Evolutionary conservation across 2,113 vertebrate species (phyloP).

Genomic region (Notarius lentiginosus): DNA sequence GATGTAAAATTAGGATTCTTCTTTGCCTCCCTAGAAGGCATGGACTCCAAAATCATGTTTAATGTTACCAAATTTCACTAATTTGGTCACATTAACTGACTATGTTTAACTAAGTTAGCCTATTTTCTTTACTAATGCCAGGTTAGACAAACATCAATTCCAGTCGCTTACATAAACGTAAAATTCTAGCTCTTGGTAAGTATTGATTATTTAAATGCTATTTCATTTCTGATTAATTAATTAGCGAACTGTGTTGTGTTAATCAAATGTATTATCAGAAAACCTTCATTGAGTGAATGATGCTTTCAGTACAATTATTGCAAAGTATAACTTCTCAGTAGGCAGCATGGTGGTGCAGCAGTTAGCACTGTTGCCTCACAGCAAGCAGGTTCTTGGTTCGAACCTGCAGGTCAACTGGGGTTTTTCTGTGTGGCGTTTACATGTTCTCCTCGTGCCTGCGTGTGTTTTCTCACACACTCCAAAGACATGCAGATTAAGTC

Average conservation of each 20-base stretch:
- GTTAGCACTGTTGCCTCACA: too few species aligned
- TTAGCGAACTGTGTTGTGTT: not conserved
- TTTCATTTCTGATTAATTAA: not conserved
- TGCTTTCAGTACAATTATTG: not conserved
- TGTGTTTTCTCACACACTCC: too few species aligned
- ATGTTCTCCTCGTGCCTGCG: too few species aligned
- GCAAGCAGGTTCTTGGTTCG: too few species aligned
- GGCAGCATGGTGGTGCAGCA: too few species aligned
- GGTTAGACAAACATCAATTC: not conserved
- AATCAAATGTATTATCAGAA: not conserved
- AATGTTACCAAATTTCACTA: not conserved
- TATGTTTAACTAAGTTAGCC: too few species aligned
- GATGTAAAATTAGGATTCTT: not conserved
- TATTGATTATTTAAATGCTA: not conserved
- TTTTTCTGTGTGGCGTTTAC: too few species aligned
- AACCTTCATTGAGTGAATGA: not conserved
- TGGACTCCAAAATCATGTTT: not conserved
- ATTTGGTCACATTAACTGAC: too few species aligned
- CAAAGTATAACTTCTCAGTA: too few species aligned
- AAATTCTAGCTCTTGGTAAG: not conserved
- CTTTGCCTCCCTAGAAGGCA: not conserved
- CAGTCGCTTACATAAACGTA: not conserved
- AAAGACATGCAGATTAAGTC: too few species aligned
- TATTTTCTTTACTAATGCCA: too few species aligned
- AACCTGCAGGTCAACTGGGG: too few species aligned